phyloP scores from a whole-genome alignment of 2,797 vertebrate species.

The Gobionotothen gibberifrons region DNA sequence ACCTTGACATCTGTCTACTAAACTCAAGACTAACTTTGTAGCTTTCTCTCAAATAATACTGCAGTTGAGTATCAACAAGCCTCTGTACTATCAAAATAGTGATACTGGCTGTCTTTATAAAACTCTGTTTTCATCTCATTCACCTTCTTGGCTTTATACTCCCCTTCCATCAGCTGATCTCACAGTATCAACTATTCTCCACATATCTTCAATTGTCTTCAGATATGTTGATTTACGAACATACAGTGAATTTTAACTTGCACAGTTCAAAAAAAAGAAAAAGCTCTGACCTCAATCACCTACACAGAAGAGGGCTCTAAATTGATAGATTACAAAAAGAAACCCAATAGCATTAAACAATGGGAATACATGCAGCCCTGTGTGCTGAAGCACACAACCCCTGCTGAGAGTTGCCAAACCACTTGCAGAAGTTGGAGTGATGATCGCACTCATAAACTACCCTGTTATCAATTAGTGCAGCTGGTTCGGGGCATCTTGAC shows the following conservation, averaged over 20 bases:
- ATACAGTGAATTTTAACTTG: slow-evolving; percentile 7
- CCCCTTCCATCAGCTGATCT: slow-evolving; percentile 15
- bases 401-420: slow-evolving; percentile 34
- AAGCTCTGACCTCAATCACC: slow-evolving; percentile 12
- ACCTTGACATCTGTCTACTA: background rate
- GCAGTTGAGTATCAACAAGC: slow-evolving; percentile 6
- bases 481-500: slow-evolving; percentile 53
- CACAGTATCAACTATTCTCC: slow-evolving; percentile 13
- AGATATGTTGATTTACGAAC: slow-evolving; percentile 14
- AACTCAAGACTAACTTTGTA: slow-evolving; percentile 13
- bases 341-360: slow-evolving; percentile 14
- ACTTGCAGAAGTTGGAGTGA: slow-evolving; percentile 37
- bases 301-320: slow-evolving; percentile 10
- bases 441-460: slow-evolving; percentile 42
- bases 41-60: slow-evolving; percentile 9
- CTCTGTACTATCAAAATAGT: background rate
- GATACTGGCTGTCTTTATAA: background rate
- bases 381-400: slow-evolving; percentile 15
- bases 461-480: slow-evolving; percentile 58
- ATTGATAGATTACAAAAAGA: slow-evolving; percentile 1
- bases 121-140: slow-evolving; percentile 6
- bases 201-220: slow-evolving; percentile 6
- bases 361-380: slow-evolving; percentile 2
- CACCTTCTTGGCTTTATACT: slow-evolving; percentile 4
- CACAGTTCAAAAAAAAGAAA: slow-evolving; percentile 13